Evolutionary conservation across 2,888 invertebrate species (phyloP), one percentile per base, ranked within the genome.

Genomic region (Deilephila elpenor): DNA sequence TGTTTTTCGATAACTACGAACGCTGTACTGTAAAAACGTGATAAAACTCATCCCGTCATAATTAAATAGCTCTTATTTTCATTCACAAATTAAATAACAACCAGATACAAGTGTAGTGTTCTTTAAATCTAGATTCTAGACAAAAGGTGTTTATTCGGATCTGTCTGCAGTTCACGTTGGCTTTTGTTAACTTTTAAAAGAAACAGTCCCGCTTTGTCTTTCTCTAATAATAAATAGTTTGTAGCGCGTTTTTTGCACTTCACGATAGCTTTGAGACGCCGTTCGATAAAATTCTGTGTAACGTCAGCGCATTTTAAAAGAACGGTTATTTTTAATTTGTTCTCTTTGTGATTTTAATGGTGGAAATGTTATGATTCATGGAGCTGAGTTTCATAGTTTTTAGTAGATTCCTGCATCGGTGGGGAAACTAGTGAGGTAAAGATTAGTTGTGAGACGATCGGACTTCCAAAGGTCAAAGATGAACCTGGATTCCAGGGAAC

Each of bases 171-270:
- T 62, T 75, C 75, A 29, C 53, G 74, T 73, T 61, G 44, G n/a
- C 53, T 61, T 61, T 71, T 53, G 74, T 78, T 74, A 76, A 73
- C 73, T 74, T 76, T 77, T 75, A 75, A 79, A 74, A 75, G 75
- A 75, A 82, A 77, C 75, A 75, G 77, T 76, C 75, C 72, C 59
- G 56, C 37, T 71, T 73, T 72, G 75, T 73, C 75, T 75, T 71
- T 67, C 73, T 75, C 74, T 77, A 75, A 74, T 73, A 77, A 74
- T 61, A 73, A 75, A 76, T 74, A 74, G 75, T 73, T 73, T 60
- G 51, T 71, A 20, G n/a, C 17, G 70, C 70, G 61, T 53, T 73
- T 61, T 62, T 60, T 60, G 59, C 56, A 71, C 34, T 34, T 34
- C 59, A 59, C n/a, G 59, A 71, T 20, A 14, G 34, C 59, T 71